These are phyloP conservation scores for Ericerus pela DNA, from an alignment of 1,140 invertebrate species.

Conservation along the genomic window DNA sequence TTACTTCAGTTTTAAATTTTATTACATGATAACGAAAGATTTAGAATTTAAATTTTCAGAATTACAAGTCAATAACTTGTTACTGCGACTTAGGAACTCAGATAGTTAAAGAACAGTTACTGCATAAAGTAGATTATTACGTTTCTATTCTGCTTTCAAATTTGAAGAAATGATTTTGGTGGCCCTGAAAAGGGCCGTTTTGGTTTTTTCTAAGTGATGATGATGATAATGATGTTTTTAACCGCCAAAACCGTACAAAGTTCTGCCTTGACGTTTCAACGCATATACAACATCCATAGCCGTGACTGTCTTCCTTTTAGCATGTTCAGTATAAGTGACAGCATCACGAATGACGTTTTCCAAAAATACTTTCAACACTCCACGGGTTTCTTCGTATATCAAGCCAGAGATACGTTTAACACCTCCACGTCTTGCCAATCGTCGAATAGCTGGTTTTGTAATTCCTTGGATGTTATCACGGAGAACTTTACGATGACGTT, in stretches of 20 bases:
- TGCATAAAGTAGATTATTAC: no score
- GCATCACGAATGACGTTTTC: constrained; percentile 45
- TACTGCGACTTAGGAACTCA: no score
- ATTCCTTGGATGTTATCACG: constrained; percentile 56
- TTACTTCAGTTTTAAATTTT: no score
- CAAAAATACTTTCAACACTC: constrained; percentile 53
- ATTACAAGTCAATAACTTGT: no score
- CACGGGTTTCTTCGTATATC: constrained; percentile 42
- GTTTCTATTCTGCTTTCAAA: no score
- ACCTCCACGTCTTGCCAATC: constrained; percentile 45
- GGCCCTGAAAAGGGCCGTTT: background rate
- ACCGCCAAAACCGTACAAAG: constrained; percentile 47
- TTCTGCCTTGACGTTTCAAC: constrained; percentile 63
- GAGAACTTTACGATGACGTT: constrained; percentile 49
- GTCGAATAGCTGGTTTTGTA: constrained; percentile 18
- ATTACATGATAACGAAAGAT: no score
- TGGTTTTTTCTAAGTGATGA: background rate
- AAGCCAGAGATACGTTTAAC: constrained; percentile 47
- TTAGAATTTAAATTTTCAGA: no score
- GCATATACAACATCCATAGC: constrained; percentile 83
- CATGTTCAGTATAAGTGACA: constrained; percentile 46
- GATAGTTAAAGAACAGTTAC: no score
- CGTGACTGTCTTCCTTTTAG: constrained; percentile 50
- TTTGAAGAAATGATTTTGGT: background rate
- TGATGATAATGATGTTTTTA: constrained; percentile 29